phyloP scores from a whole-genome alignment of 2,888 invertebrate genomes.

The Aphodius granarius region DNA sequence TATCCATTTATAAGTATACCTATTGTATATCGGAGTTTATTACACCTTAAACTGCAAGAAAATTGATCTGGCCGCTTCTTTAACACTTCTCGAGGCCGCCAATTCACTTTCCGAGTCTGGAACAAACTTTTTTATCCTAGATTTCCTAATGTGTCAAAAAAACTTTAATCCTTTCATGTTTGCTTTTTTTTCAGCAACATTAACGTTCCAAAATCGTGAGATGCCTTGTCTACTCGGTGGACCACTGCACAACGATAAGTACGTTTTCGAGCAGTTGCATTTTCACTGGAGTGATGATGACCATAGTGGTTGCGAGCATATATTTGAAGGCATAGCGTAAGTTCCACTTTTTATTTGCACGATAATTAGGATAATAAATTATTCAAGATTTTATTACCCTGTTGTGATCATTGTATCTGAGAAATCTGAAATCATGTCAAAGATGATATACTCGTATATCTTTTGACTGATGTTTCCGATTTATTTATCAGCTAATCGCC shows the following conservation, averaged over 20 bases:
- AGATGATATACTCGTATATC: background rate
- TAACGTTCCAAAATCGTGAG: conserved; percentile 62
- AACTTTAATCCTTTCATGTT: background rate
- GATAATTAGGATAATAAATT: too few relatives aligned
- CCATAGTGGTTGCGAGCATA: conserved; percentile 78
- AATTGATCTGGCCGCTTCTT: too few relatives aligned
- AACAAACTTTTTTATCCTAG: background rate
- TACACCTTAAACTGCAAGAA: too few relatives aligned
- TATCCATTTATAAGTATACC: background rate
- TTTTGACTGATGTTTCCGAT: background rate
- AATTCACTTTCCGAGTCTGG: too few relatives aligned
- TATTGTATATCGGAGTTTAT: too few relatives aligned
- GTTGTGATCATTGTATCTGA: background rate
- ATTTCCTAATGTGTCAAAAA: background rate
- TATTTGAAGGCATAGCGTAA: conserved; percentile 70
- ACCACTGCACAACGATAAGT: conserved; percentile 65
- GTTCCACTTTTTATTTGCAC: conserved; percentile 41
- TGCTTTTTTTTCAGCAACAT: conserved; percentile 57
- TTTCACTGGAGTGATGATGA: conserved; percentile 81
- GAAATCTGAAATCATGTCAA: background rate
- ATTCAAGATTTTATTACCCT: background rate
- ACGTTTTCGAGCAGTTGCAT: conserved; percentile 76
- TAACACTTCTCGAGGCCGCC: too few relatives aligned
- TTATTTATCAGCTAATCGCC: too few relatives aligned
- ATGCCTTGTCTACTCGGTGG: conserved; percentile 66